phyloP scores from a whole-genome alignment of 2,113 vertebrate species.

The Narcine bancroftii region DNA sequence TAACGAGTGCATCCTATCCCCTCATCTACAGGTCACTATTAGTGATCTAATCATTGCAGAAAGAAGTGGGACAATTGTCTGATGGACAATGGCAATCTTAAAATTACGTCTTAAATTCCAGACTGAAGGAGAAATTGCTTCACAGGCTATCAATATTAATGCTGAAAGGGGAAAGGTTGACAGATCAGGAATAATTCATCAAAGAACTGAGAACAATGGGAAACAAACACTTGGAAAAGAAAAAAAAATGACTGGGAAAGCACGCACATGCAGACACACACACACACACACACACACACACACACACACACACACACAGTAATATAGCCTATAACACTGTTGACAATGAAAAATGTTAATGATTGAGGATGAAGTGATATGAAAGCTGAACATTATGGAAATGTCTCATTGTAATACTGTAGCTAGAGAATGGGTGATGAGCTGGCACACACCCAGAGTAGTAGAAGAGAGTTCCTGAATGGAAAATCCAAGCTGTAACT shows the following conservation, averaged over 20 bases:
- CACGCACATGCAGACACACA: no score
- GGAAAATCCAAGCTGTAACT: no score
- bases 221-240: background rate
- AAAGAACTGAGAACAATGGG: background rate
- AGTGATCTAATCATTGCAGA: background rate
- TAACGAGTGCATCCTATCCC: background rate
- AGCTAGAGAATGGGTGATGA: no score
- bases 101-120: background rate
- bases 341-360: no score
- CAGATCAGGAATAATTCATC: background rate
- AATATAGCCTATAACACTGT: no score
- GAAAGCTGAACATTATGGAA: no score
- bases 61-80: background rate
- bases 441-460: no score
- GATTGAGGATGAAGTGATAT: no score
- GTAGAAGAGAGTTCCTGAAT: no score
- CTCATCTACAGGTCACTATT: background rate
- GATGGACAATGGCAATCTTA: background rate
- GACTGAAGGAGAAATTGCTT: background rate
- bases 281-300: no score
- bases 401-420: no score
- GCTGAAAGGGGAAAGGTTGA: background rate
- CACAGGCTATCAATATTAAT: background rate
- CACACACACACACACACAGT: no score
- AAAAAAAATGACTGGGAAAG: background rate